These are phyloP conservation scores for Melanotus villosus DNA, from an alignment of 2,888 invertebrate genomes.

Conservation along the genomic window DNA sequence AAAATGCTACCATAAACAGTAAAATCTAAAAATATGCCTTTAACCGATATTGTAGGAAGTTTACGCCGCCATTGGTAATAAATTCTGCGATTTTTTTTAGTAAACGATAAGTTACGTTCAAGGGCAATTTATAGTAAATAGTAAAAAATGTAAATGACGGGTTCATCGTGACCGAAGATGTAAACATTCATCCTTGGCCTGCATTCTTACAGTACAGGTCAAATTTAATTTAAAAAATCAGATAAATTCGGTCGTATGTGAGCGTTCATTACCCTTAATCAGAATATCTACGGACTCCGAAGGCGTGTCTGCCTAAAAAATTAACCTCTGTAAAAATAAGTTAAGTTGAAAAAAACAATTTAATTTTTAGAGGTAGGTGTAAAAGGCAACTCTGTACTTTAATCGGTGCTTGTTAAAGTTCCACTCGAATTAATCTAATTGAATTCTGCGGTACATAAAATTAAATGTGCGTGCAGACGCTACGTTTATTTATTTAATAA, in stretches of 20 bases:
- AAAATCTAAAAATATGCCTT: too few relatives aligned
- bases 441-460: background rate
- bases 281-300: slow-evolving; percentile 18
- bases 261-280: slow-evolving; percentile 31
- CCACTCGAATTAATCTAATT: slow-evolving; percentile 37
- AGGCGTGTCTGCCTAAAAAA: slow-evolving; percentile 43
- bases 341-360: slow-evolving; percentile 39
- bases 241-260: slow-evolving; percentile 26
- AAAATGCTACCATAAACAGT: too few relatives aligned
- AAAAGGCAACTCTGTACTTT: slow-evolving; percentile 39
- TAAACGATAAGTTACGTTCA: background rate
- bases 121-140: background rate
- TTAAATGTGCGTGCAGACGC: background rate
- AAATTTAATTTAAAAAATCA: slow-evolving; percentile 34
- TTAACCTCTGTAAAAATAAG: slow-evolving; percentile 42
- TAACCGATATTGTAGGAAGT: background rate
- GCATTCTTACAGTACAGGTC: slow-evolving; percentile 28
- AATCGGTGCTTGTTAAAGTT: slow-evolving; percentile 40
- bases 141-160: slow-evolving; percentile 10
- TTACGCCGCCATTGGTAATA: too few relatives aligned
- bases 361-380: slow-evolving; percentile 40
- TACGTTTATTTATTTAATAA: background rate
- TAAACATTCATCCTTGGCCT: slow-evolving; percentile 32
- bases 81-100: background rate
- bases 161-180: slow-evolving; percentile 25